phyloP scores from a whole-genome alignment of 2,888 invertebrate genomes.

The Dasypogon diadema region DNA sequence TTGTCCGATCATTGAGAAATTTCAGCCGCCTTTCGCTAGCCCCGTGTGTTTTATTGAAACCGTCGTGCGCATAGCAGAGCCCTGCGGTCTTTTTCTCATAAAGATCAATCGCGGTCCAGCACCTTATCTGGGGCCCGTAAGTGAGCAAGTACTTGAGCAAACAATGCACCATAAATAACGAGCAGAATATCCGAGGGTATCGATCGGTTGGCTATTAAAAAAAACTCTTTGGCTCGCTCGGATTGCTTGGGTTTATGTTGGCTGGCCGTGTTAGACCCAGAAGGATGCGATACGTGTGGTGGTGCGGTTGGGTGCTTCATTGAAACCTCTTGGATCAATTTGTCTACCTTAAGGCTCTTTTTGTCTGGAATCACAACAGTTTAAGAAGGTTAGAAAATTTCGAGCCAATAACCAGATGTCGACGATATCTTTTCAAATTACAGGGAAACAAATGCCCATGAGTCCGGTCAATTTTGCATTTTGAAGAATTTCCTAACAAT shows the following conservation, averaged over 20 bases:
- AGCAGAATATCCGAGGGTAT: constrained; percentile 30
- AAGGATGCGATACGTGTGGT: too few relatives aligned
- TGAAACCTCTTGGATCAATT: constrained; percentile 38
- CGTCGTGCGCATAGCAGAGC: constrained; percentile 39
- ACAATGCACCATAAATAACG: constrained; percentile 55
- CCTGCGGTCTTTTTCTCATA: constrained; percentile 53
- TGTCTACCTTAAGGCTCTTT: constrained; percentile 7
- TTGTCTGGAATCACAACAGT: constrained; percentile 10
- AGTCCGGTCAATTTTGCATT: background rate
- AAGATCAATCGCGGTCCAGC: constrained; percentile 53
- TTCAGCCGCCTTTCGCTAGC: constrained; percentile 28
- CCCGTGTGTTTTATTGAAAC: constrained; percentile 37
- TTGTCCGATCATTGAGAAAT: constrained; percentile 38
- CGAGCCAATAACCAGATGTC: background rate
- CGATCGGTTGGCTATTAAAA: constrained; percentile 22
- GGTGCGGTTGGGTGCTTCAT: background rate
- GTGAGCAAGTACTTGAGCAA: constrained; percentile 56
- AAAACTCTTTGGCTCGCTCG: background rate
- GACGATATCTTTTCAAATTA: background rate
- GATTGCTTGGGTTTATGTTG: background rate
- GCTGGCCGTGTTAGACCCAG: too few relatives aligned
- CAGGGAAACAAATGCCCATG: background rate
- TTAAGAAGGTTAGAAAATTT: background rate
- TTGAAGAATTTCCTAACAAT: background rate
- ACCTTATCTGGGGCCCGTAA: constrained; percentile 53